Base-by-base conservation (phyloP, 2,797 vertebrate species). In the Thalassophryne amazonica region DNA sequence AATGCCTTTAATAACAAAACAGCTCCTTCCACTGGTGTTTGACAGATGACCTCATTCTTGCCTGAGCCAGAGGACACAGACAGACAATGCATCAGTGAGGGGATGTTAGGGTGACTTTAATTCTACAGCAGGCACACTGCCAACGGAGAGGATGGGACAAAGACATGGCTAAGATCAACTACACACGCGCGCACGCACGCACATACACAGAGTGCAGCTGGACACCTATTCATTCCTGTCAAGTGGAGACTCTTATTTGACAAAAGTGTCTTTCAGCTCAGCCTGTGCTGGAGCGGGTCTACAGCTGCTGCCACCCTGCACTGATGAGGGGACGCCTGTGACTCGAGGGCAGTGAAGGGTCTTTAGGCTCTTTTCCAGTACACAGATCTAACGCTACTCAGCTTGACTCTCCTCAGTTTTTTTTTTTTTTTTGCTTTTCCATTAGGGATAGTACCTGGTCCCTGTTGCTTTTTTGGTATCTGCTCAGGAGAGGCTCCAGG, bases 221-320 rank as follows among this genome's bases (percentile, higher is more conserved):
- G 70, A 38, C 30, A 2, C 39, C 75, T 50, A 78, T 84, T 86
- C 71, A 85, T 5, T 13, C 62, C 47, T 19, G 65, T 80, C 76
- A 68, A 86, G 84, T 81, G 81, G 70, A 56, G 54, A 15, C 80
- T 81, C 78, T 77, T 41, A 19, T 48, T 37, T 11, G 3, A 80
- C 66, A 84, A 72, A 62, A 58, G 66, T 5, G n/a, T 55, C 76
- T 72, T 80, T 80, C 13, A 73, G 57, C 29, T 5, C 3, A 10
- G 56, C 38, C 37, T 11, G 43, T 21, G 48, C 58, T 52, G 43
- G 69, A 40, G 53, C 24, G 24, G 47, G 30, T 37, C 52, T n/a
- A 60, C 76, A 80, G 73, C 74, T 68, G 69, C 74, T 24, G 40
- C 25, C 41, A 37, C 57, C 20, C 53, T 9, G 36, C 35, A 0